Percentiles rank a stretch among this genome's conserved stretches.
phyloP scores from a whole-genome alignment of 1,140 invertebrate genomes.

The Microplitis demolitor region DNA sequence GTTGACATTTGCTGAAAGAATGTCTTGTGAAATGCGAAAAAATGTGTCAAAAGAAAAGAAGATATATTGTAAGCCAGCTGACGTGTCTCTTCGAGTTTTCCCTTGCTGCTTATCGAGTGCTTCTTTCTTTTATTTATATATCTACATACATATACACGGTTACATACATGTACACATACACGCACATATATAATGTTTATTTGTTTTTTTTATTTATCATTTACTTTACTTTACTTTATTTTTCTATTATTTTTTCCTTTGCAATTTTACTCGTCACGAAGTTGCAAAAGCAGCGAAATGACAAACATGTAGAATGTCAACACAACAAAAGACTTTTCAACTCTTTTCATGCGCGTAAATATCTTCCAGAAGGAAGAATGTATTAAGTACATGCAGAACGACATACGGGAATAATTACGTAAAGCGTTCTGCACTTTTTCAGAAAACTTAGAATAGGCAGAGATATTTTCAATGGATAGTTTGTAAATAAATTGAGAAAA shows the following conservation, averaged over 20 bases:
- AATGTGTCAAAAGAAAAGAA: conserved; percentile 4
- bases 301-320: no score
- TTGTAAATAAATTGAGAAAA: no score
- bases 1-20: not conserved
- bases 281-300: conserved; percentile 15
- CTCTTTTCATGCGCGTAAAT: not conserved
- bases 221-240: not conserved
- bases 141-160: not conserved
- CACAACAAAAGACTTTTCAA: not conserved
- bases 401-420: no score
- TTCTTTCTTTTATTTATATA: not conserved
- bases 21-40: not conserved
- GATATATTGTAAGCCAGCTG: conserved; percentile 18
- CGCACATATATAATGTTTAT: no score
- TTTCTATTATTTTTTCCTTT: no score
- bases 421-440: no score
- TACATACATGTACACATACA: not conserved
- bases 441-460: no score
- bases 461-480: no score
- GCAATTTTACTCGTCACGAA: conserved; percentile 8
- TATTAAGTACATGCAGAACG: no score
- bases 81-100: conserved; percentile 13
- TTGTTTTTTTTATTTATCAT: not conserved
- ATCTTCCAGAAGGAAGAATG: no score
- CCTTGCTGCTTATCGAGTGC: not conserved